phyloP scores from a whole-genome alignment of 1,140 invertebrate species.

The Apis florea region DNA sequence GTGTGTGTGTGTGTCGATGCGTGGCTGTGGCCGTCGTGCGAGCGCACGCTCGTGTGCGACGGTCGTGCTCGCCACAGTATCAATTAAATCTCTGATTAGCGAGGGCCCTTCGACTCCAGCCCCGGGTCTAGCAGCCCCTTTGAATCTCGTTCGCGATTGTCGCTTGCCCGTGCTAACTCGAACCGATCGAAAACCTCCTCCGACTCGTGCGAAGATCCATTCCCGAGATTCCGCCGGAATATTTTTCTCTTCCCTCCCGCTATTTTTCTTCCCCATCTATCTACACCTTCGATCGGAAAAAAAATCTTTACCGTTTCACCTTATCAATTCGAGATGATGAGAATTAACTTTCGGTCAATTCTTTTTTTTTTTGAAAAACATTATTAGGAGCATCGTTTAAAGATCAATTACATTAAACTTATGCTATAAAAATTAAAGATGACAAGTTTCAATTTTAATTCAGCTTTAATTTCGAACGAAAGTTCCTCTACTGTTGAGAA shows the following conservation, averaged over 20 bases:
- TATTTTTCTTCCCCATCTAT: background rate
- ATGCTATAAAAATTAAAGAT: no score
- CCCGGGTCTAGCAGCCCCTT: slow-evolving; percentile 52
- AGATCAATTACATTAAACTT: no score
- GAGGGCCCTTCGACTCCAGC: slow-evolving; percentile 62
- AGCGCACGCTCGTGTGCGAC: slow-evolving; percentile 56
- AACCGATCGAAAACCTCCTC: slow-evolving; percentile 53
- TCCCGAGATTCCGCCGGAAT: slow-evolving; percentile 31
- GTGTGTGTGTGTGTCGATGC: slow-evolving; percentile 24
- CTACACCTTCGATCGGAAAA: background rate
- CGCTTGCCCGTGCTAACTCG: slow-evolving; percentile 59
- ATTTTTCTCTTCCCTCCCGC: slow-evolving; percentile 22
- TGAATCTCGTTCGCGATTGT: slow-evolving; percentile 63
- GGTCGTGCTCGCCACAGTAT: slow-evolving; percentile 69
- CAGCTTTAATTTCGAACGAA: no score
- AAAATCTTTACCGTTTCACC: no score
- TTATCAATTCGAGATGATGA: no score
- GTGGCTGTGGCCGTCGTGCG: slow-evolving; percentile 3
- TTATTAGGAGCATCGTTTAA: no score
- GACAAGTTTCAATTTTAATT: no score
- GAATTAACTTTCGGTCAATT: no score
- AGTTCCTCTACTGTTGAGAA: background rate
- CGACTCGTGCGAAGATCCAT: slow-evolving; percentile 47
- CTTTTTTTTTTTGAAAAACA: no score
- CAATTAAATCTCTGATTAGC: slow-evolving; percentile 78